phyloP scores from a whole-genome alignment of 2,888 invertebrate genomes.

The Pseudococcus jackbeardsleyi region DNA sequence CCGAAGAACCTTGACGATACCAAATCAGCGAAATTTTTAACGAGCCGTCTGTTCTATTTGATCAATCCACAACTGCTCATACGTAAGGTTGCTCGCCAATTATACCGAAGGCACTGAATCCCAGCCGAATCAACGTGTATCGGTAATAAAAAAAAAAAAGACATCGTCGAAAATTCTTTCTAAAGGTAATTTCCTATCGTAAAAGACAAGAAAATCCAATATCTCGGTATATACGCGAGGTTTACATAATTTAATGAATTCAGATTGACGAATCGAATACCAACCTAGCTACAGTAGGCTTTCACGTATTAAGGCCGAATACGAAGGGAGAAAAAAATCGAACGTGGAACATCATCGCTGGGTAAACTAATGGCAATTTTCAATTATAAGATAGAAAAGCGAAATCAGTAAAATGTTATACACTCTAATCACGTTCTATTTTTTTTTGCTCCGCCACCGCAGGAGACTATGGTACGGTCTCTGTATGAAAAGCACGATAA shows the following conservation, averaged over 20 bases:
- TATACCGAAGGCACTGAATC: not conserved
- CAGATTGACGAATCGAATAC: conserved; percentile 1
- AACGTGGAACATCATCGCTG: not conserved
- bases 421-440: conserved; percentile 20
- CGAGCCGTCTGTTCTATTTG: too few species aligned
- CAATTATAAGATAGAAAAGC: conserved; percentile 11
- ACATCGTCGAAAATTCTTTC: not conserved
- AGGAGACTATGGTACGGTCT: not conserved
- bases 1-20: too few species aligned
- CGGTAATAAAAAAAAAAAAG: not conserved
- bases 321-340: not conserved
- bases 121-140: not conserved
- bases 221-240: conserved; percentile 5
- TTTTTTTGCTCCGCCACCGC: not conserved
- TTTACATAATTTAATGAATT: conserved; percentile 10
- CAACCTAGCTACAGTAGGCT: not conserved
- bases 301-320: not conserved
- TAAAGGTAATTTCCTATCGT: not conserved
- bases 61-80: too few species aligned
- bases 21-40: too few species aligned
- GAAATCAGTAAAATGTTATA: conserved; percentile 9
- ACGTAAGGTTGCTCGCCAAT: not conserved
- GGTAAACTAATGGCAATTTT: conserved; percentile 32
- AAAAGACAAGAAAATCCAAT: not conserved
- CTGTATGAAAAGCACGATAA: conserved; percentile 4